Evolutionary conservation across 2,797 vertebrate genomes (phyloP).

Genomic region (Lycodopsis pacificus): DNA sequence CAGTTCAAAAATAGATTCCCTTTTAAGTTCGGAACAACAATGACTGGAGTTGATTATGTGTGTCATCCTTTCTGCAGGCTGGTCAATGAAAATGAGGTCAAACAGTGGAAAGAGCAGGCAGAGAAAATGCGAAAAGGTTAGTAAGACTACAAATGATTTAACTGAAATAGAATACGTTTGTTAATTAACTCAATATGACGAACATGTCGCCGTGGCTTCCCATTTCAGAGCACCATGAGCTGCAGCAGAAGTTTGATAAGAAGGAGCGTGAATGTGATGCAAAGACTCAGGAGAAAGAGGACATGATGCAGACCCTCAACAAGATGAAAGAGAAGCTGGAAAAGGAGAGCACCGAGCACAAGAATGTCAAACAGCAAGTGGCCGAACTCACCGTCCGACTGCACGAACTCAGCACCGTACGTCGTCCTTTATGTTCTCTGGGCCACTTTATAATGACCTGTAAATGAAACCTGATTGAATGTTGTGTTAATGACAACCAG

Average conservation of each 20-base stretch:
- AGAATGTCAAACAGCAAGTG: slow-evolving; percentile 96
- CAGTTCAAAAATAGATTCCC: slow-evolving; percentile 41
- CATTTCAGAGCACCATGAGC: slow-evolving; percentile 92
- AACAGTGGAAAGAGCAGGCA: slow-evolving; percentile 99
- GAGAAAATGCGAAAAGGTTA: slow-evolving; percentile 99
- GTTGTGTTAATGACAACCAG: background rate
- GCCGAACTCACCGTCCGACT: slow-evolving; percentile 89
- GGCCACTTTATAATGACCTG: background rate
- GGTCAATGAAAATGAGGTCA: slow-evolving; percentile 99
- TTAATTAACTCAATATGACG: background rate
- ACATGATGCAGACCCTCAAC: slow-evolving; percentile 99
- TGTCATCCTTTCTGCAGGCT: slow-evolving; percentile 84
- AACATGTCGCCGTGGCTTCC: background rate
- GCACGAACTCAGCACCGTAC: slow-evolving; percentile 93
- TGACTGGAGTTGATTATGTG: slow-evolving; percentile 32
- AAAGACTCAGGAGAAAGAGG: slow-evolving; percentile 98
- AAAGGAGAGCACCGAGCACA: slow-evolving; percentile 93
- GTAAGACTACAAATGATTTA: slow-evolving; percentile 6
- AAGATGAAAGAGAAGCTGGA: slow-evolving; percentile 99
- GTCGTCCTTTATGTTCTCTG: slow-evolving; percentile 36
- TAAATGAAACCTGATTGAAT: background rate
- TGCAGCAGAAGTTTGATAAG: slow-evolving; percentile 97
- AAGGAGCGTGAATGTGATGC: slow-evolving; percentile 97
- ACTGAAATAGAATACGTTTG: background rate
- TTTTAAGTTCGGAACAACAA: slow-evolving; percentile 44